Evolutionary conservation across 2,113 vertebrate genomes (phyloP), one percentile per base, ranked within the genome.

Genomic region (Barbus barbus): DNA sequence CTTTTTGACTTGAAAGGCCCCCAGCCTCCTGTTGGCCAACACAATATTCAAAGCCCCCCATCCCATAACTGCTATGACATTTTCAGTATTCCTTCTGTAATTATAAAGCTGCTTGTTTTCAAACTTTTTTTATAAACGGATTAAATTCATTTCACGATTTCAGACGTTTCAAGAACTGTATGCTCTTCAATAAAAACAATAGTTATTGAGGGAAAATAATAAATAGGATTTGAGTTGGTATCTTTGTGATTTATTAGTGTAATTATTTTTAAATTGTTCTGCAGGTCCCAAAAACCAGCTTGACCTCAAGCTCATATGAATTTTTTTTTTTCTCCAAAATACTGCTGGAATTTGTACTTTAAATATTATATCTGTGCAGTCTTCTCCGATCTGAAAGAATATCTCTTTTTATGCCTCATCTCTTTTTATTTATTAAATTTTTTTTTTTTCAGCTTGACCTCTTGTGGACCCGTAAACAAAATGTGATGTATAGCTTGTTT

Each of bases 401-500:
- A 63, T 65, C 5, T 33, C 8, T 33, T 31, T 33, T 67, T 20
- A 33, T 67, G 48, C 48, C 48, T 51, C 14, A 14, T 41, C 69
- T 41, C 20, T 38, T 72, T 2, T 72, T 3, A 3, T 28, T 24
- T 67, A 18, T 51, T n/a, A n/a, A n/a, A n/a, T n/a, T n/a, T n/a
- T n/a, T n/a, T n/a, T n/a, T n/a, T 51, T 6, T 48, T 22, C 83
- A 99, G 98, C 92, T 99, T 46, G 98, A 99, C 88, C 95, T 99
- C 78, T 85, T 99, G 31, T 99, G 97, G 98, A 99, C 97, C 24
- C 93, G 95, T 87, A 99, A 98, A 86, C 98, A 99, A 93, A 96
- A 98, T 0, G 94, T 99, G 26, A 95, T 99, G 96, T 99, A 99
- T 90, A 97, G 96, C 81, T 95, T 99, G 78, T 99, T 99, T 78